These are phyloP conservation scores for Gyrodactylus salaris DNA, from an alignment of 1,140 invertebrate genomes.

Conservation along the genomic window DNA sequence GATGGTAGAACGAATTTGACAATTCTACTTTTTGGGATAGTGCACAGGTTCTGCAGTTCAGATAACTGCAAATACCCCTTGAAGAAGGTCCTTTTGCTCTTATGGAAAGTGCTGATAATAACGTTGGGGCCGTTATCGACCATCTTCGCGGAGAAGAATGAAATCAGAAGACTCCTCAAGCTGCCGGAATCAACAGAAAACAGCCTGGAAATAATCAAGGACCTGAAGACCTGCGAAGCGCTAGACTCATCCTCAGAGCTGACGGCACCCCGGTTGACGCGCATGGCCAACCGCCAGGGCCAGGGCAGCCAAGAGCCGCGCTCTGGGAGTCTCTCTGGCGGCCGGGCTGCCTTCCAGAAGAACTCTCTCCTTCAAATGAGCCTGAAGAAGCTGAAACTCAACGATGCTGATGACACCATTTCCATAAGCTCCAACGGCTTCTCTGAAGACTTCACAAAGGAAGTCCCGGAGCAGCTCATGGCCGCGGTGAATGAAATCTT, in stretches of 20 bases:
- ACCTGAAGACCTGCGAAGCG: not conserved
- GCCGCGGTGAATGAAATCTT: not conserved
- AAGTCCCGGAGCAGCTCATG: not conserved
- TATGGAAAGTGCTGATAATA: constrained; percentile 64
- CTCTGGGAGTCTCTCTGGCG: not conserved
- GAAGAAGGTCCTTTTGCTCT: constrained; percentile 67
- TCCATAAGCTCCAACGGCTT: not conserved
- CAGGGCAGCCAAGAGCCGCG: constrained; percentile 12
- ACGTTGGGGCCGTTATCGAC: constrained; percentile 50
- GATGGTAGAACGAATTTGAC: constrained; percentile 34
- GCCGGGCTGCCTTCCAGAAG: not conserved
- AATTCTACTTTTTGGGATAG: constrained; percentile 54
- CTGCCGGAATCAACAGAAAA: constrained; percentile 47
- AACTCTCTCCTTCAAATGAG: not conserved
- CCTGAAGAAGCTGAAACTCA: not conserved
- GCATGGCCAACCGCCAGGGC: not conserved
- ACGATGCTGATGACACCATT: not conserved
- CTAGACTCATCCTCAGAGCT: not conserved
- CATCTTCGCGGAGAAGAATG: constrained; percentile 36
- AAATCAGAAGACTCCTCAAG: constrained; percentile 33
- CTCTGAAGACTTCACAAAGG: not conserved
- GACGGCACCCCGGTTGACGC: not conserved
- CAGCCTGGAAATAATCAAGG: not conserved
- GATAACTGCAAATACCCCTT: constrained; percentile 75
- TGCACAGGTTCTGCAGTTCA: constrained; percentile 65